phyloP scores from a whole-genome alignment of 2,113 vertebrate genomes.

The Stegostoma tigrinum region DNA sequence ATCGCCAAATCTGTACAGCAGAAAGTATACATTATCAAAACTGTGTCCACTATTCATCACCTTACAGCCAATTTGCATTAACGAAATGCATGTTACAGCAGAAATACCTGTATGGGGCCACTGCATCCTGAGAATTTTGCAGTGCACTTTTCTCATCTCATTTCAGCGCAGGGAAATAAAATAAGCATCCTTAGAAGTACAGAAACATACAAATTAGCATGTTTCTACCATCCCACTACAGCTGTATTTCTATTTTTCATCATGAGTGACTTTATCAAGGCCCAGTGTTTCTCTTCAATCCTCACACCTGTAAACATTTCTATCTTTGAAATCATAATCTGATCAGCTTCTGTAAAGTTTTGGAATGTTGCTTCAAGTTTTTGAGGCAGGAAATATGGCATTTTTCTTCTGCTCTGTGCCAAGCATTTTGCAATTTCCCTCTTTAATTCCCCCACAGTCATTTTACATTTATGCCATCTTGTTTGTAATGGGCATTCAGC shows the following conservation, averaged over 20 bases:
- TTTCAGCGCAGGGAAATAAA: background rate
- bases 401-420: background rate
- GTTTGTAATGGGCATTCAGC: background rate
- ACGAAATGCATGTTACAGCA: too few species aligned
- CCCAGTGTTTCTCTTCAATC: background rate
- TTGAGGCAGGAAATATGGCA: background rate
- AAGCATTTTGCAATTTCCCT: background rate
- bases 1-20: too few species aligned
- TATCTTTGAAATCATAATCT: background rate
- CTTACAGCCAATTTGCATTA: too few species aligned
- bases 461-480: background rate
- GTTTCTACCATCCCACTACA: background rate
- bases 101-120: too few species aligned
- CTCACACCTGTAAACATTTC: background rate
- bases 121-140: too few species aligned
- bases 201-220: background rate
- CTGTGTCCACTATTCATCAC: too few species aligned
- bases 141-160: too few species aligned
- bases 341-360: background rate
- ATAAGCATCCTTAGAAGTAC: background rate
- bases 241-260: background rate
- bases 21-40: too few species aligned
- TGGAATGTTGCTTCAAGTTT: background rate
- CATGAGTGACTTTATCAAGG: background rate
- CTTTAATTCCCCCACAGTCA: background rate